A percentile compares a stretch with the other conserved stretches of the same genome.
phyloP scores from a whole-genome alignment of 2,888 invertebrate genomes.

The Antheraea assamensis region DNA sequence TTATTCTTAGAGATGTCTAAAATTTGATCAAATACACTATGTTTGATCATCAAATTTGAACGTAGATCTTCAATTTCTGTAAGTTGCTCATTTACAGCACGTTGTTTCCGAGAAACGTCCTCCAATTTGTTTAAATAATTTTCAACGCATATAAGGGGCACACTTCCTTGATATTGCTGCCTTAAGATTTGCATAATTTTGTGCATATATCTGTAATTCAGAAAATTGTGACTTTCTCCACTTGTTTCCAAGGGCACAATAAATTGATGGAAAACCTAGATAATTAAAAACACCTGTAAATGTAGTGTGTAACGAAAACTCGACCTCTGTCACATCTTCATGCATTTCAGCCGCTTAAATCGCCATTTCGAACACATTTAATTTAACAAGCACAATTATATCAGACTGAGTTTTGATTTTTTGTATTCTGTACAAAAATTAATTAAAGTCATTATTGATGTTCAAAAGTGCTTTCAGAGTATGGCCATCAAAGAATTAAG shows the following conservation, averaged over 20 bases:
- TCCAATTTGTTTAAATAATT: slow-evolving; percentile 60
- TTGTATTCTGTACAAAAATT: neutral
- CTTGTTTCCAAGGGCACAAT: too few species aligned
- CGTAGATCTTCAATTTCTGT: slow-evolving; percentile 66
- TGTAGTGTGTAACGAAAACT: neutral
- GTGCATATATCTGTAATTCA: slow-evolving; percentile 60
- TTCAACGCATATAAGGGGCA: slow-evolving; percentile 66
- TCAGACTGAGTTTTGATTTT: neutral
- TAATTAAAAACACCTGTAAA: too few species aligned
- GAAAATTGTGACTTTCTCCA: too few species aligned
- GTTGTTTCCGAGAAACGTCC: slow-evolving; percentile 56
- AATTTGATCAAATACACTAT: slow-evolving; percentile 66
- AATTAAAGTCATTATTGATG: neutral
- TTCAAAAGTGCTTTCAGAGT: neutral
- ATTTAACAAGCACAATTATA: neutral
- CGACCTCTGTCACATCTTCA: too few species aligned
- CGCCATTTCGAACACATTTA: neutral
- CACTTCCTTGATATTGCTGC: slow-evolving; percentile 70
- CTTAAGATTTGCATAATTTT: slow-evolving; percentile 65
- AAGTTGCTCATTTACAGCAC: slow-evolving; percentile 58
- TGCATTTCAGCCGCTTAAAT: too few species aligned
- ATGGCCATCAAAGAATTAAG: neutral
- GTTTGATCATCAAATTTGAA: slow-evolving; percentile 61
- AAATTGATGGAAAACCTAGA: too few species aligned
- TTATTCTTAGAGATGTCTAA: slow-evolving; percentile 59